Evolutionary conservation across 2,888 invertebrate genomes (phyloP).

Genomic region (Liposcelis brunnea): DNA sequence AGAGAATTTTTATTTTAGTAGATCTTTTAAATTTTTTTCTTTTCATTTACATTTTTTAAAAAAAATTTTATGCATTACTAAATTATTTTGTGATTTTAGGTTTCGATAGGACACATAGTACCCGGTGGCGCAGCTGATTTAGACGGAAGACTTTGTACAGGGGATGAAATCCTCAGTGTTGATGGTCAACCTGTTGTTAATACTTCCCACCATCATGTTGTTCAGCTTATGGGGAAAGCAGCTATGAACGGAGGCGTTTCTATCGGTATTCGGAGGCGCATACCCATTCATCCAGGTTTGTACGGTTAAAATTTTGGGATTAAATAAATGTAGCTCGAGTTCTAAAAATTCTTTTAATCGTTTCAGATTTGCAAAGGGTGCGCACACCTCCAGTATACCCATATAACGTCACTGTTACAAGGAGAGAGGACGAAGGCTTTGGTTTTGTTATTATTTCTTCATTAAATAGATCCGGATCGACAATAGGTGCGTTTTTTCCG

Average conservation of each 20-base stretch:
- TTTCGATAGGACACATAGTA: conserved; percentile 92
- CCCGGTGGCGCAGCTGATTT: conserved; percentile 86
- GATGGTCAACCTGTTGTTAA: conserved; percentile 70
- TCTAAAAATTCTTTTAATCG: too few relatives aligned
- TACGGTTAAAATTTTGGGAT: conserved; percentile 1
- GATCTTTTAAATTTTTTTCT: too few relatives aligned
- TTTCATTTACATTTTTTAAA: background rate
- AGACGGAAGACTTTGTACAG: conserved; percentile 77
- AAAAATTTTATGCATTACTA: background rate
- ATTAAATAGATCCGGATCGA: conserved; percentile 72
- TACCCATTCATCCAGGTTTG: conserved; percentile 18
- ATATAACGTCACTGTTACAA: conserved; percentile 80
- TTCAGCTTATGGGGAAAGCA: conserved; percentile 79
- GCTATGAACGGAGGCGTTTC: conserved; percentile 75
- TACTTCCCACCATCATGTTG: conserved; percentile 84
- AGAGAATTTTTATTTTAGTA: conserved; percentile 14
- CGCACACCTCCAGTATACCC: conserved; percentile 31
- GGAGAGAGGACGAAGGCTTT: conserved; percentile 90
- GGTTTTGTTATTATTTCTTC: conserved; percentile 98
- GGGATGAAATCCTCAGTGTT: conserved; percentile 88
- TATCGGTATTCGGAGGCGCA: conserved; percentile 49
- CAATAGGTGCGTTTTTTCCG: conserved; percentile 47
- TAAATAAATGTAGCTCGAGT: conserved; percentile 5
- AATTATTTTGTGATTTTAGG: too few relatives aligned
- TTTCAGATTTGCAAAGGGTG: conserved; percentile 1